Evolutionary conservation across 2,113 vertebrate species (phyloP).

Genomic region (Picathartes gymnocephalus): DNA sequence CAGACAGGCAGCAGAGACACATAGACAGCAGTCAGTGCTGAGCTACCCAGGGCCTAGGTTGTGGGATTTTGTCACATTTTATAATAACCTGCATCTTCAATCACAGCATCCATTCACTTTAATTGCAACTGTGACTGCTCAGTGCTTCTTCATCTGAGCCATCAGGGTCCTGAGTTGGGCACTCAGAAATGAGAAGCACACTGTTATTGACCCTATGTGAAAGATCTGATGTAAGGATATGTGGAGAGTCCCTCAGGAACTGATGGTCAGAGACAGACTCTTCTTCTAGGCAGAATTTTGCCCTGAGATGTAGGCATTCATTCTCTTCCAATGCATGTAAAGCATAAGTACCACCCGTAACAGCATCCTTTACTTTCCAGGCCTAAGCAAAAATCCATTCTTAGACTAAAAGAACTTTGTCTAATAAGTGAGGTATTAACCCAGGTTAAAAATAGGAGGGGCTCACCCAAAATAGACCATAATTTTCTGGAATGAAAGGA

Average conservation of each 20-base stretch:
- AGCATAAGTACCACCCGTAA: background rate
- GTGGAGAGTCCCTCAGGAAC: background rate
- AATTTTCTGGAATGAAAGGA: background rate
- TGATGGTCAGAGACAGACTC: background rate
- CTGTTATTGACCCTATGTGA: background rate
- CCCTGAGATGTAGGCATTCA: background rate
- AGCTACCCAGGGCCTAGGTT: background rate
- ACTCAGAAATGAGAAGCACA: background rate
- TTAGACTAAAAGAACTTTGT: background rate
- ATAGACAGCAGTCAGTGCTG: background rate
- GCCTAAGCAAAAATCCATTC: background rate
- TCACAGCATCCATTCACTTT: background rate
- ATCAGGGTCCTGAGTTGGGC: background rate
- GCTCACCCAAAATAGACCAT: background rate
- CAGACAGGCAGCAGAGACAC: background rate
- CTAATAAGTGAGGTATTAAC: background rate
- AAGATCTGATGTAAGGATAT: background rate
- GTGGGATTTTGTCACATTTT: background rate
- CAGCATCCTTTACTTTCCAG: background rate
- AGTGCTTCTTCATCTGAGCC: background rate
- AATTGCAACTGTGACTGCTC: background rate
- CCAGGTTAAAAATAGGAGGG: background rate
- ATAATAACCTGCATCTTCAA: background rate
- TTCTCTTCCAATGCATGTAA: background rate
- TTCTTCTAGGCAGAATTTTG: background rate